Evolutionary conservation across 2,113 vertebrate species (phyloP).

Genomic region (Cariama cristata): DNA sequence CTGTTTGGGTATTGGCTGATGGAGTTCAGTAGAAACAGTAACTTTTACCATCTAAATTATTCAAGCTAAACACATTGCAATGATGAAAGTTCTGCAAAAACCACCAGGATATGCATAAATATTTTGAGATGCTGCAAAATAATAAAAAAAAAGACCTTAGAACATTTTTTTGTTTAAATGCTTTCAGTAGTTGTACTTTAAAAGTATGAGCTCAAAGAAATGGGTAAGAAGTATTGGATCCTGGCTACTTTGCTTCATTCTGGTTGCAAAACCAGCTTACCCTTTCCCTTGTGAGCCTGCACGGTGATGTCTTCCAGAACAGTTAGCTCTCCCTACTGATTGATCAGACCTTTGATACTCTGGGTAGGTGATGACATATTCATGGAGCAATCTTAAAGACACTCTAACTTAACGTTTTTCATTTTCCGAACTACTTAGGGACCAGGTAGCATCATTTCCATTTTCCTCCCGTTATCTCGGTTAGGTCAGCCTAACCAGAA

Average conservation of each 20-base stretch:
- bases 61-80: not conserved
- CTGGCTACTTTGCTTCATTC: not conserved
- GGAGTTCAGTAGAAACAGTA: not conserved
- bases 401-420: not conserved
- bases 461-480: not conserved
- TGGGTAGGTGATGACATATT: not conserved
- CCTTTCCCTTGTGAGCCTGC: not conserved
- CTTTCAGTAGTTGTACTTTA: not conserved
- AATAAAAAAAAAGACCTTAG: not conserved
- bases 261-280: not conserved
- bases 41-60: not conserved
- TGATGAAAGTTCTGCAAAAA: not conserved
- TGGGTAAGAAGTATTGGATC: not conserved
- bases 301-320: fast-evolving
- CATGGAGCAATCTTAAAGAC: not conserved
- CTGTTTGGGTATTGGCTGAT: not conserved
- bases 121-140: not conserved
- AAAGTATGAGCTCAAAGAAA: not conserved
- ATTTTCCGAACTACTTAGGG: not conserved
- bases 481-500: not conserved
- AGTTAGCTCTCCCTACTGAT: not conserved
- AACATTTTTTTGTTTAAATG: not conserved
- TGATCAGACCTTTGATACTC: not conserved
- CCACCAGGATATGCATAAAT: not conserved
- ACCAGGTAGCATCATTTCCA: not conserved